phyloP scores from a whole-genome alignment of 2,113 vertebrate species.

The Phylloscopus trochilus region DNA sequence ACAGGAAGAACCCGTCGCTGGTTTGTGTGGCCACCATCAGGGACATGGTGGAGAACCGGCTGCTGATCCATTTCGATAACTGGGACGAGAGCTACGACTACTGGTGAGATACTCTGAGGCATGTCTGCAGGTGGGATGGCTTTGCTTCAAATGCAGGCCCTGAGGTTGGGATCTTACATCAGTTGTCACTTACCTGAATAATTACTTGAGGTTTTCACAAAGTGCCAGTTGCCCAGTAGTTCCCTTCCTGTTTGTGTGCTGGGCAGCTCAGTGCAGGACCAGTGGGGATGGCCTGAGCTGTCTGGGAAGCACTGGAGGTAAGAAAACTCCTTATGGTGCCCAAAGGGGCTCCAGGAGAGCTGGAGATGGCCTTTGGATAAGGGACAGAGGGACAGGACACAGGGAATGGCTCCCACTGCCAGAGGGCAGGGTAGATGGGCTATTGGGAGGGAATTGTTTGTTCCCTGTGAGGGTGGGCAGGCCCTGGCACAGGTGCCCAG shows the following conservation, averaged over 20 bases:
- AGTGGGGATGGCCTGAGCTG: neutral
- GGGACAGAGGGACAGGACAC: neutral
- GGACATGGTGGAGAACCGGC: conserved; percentile 84
- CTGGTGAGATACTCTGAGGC: conserved; percentile 72
- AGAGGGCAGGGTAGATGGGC: neutral
- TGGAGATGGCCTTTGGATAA: neutral
- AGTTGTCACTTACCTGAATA: neutral
- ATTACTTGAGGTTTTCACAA: neutral
- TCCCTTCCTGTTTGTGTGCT: neutral
- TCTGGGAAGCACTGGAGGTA: neutral
- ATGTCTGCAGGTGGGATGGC: neutral
- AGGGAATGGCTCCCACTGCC: neutral
- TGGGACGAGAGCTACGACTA: conserved; percentile 90
- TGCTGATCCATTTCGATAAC: conserved; percentile 90
- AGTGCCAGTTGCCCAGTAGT: neutral
- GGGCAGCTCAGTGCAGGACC: neutral
- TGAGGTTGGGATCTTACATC: neutral
- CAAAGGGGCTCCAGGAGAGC: neutral
- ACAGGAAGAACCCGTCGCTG: conserved; percentile 85
- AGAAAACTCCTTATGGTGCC: neutral
- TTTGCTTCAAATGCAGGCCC: neutral
- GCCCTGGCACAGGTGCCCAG: neutral
- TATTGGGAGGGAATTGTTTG: neutral
- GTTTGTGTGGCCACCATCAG: conserved; percentile 84
- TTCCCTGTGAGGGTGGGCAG: neutral